These are phyloP conservation scores for Yasuhikotakia modesta DNA, from an alignment of 2,797 vertebrate genomes.

Conservation along the genomic window DNA sequence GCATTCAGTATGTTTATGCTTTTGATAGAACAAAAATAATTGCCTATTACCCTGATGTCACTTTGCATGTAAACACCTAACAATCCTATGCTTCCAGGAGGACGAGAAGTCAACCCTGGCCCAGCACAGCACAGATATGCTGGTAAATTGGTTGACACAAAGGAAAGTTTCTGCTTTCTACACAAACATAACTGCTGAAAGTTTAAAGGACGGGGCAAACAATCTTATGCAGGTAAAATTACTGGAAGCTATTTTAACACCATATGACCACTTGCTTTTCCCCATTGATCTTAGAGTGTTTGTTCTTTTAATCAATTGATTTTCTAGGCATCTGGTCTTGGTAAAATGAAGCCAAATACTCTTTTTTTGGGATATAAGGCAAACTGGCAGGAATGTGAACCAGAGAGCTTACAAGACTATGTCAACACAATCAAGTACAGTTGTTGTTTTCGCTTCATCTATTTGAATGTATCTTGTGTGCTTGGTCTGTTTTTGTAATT, in stretches of 20 bases:
- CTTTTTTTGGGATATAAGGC: constrained; percentile 78
- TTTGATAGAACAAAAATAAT: too few species aligned
- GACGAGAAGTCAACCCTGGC: constrained; percentile 55
- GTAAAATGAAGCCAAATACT: constrained; percentile 79
- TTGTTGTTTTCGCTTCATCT: background rate
- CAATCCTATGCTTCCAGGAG: constrained; percentile 53
- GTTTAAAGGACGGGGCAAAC: constrained; percentile 67
- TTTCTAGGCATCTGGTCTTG: constrained; percentile 73
- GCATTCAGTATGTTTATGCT: too few species aligned
- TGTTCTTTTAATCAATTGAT: background rate
- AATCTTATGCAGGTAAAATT: constrained; percentile 75
- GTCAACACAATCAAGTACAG: constrained; percentile 74
- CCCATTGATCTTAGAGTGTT: constrained; percentile 28
- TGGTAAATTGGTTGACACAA: constrained; percentile 74
- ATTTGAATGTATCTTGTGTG: background rate
- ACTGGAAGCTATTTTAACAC: background rate
- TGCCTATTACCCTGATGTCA: too few species aligned
- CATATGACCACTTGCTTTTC: background rate
- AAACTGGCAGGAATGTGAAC: constrained; percentile 74
- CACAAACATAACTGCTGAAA: constrained; percentile 61
- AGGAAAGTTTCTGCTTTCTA: constrained; percentile 79
- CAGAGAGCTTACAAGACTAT: constrained; percentile 73
- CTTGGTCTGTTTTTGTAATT: background rate
- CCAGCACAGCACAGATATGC: constrained; percentile 51
- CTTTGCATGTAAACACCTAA: background rate